A percentile compares a stretch with the other conserved stretches of the same genome.
Evolutionary conservation across 2,888 invertebrate genomes (phyloP).

Genomic region (Melinaea marsaeus): DNA sequence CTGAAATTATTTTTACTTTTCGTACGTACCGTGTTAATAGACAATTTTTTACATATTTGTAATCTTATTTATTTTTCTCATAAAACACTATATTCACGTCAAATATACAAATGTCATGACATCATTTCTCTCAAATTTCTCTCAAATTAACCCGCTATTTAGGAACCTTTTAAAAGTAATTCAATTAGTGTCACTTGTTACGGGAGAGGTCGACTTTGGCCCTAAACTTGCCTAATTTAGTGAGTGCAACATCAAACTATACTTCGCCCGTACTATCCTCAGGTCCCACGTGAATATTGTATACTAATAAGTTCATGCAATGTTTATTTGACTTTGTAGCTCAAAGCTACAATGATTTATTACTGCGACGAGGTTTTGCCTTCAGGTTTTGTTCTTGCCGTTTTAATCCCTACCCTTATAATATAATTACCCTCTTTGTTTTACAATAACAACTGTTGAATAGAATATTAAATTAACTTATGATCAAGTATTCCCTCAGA

Average conservation of each 20-base stretch:
- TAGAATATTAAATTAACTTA: not conserved
- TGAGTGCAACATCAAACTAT: too few species aligned
- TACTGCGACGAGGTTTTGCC: conserved; percentile 42
- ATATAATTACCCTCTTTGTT: conserved; percentile 9
- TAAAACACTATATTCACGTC: too few species aligned
- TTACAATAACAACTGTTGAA: conserved; percentile 1
- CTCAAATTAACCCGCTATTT: conserved; percentile 44
- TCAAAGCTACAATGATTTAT: conserved; percentile 70
- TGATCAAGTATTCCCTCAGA: not conserved
- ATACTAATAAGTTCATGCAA: too few species aligned
- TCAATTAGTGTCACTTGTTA: conserved; percentile 64
- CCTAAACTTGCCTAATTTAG: too few species aligned
- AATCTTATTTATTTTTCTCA: too few species aligned
- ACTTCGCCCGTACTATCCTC: too few species aligned
- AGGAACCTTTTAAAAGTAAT: conserved; percentile 66
- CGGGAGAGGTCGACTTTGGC: too few species aligned
- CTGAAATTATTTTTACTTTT: too few species aligned
- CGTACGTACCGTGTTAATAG: too few species aligned
- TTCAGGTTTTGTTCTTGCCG: conserved; percentile 11
- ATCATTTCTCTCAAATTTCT: not conserved
- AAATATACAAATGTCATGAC: too few species aligned
- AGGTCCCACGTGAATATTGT: too few species aligned
- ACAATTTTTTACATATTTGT: too few species aligned
- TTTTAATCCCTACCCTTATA: conserved; percentile 10
- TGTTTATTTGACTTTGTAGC: conserved; percentile 42